Evolutionary conservation across 2,888 invertebrate species (phyloP), one percentile per base, ranked within the genome.

Genomic region (Tipula confusa): DNA sequence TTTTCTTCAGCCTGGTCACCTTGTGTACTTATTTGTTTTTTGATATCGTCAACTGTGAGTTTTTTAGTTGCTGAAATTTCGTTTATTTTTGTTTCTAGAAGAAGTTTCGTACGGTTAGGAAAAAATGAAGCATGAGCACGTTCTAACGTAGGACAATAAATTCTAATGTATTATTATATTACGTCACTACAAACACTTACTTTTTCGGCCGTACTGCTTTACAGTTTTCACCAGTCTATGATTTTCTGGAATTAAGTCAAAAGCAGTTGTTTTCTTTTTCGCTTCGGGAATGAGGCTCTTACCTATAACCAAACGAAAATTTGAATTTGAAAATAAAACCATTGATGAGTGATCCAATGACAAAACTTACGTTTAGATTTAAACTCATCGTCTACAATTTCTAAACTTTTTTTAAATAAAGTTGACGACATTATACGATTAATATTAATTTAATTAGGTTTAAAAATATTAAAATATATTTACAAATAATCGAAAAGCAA

Each of bases 321-420:
- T 31, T n/a, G n/a, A n/a, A n/a, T n/a, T n/a, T n/a, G n/a, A n/a
- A n/a, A n/a, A n/a, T n/a, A n/a, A n/a, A n/a, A n/a, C n/a, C n/a
- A n/a, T n/a, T n/a, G n/a, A n/a, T n/a, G n/a, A n/a, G n/a, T n/a
- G n/a, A n/a, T n/a, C n/a, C n/a, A 7, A 1, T 9, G 4, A 33
- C 4, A n/a, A 0, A 81, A 81, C 29, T 81, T 81, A 81, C 29
- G 29, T 81, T 81, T 81, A 29, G 18, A 7, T 29, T 7, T 24
- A 82, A 33, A 82, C 31, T 82, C 82, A 24, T 82, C 29, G 7
- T 82, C 82, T 11, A 24, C 82, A 9, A 82, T 82, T 82, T 13
- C 82, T 33, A 82, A 31, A 82, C 82, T 82, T 15, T 33, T 82
- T 18, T 82, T 82, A 82, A 82, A 82, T 82, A 82, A 82, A 9